Conservation (phyloP, 2,888 invertebrate species). For the Caenorhabditis angaria region DNA sequence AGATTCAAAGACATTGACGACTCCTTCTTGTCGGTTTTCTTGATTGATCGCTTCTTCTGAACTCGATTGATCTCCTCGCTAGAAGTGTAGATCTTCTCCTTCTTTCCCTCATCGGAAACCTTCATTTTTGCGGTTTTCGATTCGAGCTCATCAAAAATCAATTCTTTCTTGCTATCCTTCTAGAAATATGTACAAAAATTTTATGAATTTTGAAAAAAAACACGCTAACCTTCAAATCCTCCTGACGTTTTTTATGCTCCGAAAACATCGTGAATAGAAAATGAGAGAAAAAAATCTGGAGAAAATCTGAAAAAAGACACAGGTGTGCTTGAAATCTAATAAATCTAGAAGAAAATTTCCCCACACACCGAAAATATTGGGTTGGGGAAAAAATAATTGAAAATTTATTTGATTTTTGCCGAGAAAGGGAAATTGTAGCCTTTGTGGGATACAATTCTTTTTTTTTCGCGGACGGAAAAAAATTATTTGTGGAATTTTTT, state of each 20-base stretch:
- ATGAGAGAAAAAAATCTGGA: no score
- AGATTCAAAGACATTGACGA: neutral
- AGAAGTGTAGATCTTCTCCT: neutral
- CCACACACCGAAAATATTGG: neutral
- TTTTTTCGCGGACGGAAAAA: no score
- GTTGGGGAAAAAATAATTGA: no score
- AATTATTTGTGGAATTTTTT: no score
- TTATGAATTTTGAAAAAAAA: neutral
- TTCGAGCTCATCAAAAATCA: neutral
- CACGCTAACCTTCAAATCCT: neutral
- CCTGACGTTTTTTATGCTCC: neutral
- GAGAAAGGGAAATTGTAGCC: neutral
- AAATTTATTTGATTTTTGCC: slow-evolving; percentile 3
- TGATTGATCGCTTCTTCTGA: neutral
- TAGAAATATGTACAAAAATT: neutral
- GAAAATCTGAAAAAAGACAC: neutral
- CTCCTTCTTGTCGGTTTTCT: neutral
- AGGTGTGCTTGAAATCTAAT: neutral
- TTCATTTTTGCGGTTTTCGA: neutral
- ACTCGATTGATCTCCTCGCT: neutral
- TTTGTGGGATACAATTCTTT: neutral
- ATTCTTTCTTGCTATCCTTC: neutral
- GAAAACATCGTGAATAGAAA: neutral
- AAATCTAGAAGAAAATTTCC: no score
- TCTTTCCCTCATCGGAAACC: neutral